phyloP scores from a whole-genome alignment of 2,797 vertebrate genomes.

The Eupleurogrammus muticus region DNA sequence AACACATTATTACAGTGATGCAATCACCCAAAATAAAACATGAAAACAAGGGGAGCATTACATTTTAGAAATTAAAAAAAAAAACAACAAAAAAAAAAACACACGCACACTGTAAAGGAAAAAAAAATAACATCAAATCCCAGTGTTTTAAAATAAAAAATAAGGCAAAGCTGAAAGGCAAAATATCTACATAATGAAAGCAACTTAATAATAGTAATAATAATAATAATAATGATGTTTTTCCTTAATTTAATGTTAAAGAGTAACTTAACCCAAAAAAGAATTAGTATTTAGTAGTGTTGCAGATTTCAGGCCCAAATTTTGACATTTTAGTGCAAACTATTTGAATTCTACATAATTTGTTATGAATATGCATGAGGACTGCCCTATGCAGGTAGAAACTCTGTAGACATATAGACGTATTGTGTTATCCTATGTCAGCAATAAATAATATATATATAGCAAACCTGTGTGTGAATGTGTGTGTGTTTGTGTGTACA shows the following conservation, averaged over 20 bases:
- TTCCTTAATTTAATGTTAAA: slow-evolving; percentile 52
- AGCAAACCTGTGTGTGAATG: too few species aligned
- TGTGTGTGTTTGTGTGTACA: too few species aligned
- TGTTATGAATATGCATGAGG: too few species aligned
- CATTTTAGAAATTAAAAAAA: slow-evolving; percentile 56
- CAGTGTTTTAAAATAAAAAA: slow-evolving; percentile 64
- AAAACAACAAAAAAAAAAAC: slow-evolving; percentile 46
- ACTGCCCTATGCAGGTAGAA: too few species aligned
- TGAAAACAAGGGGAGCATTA: slow-evolving; percentile 60
- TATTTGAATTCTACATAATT: too few species aligned
- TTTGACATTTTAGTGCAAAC: too few species aligned
- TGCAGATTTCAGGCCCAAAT: too few species aligned
- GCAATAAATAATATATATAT: too few species aligned
- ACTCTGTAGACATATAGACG: too few species aligned
- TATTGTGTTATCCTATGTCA: too few species aligned
- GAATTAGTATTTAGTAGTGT: too few species aligned
- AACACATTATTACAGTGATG: slow-evolving; percentile 70
- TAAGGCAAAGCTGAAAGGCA: slow-evolving; percentile 77
- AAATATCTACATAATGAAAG: slow-evolving; percentile 64
- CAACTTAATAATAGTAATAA: slow-evolving; percentile 59
- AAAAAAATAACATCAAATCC: slow-evolving; percentile 63
- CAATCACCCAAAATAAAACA: slow-evolving; percentile 68
- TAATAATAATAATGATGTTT: slow-evolving; percentile 47
- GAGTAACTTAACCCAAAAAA: too few species aligned
- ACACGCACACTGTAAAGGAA: slow-evolving; percentile 47